Conservation (phyloP, 2,888 invertebrate genomes). For the Idaea biselata region DNA sequence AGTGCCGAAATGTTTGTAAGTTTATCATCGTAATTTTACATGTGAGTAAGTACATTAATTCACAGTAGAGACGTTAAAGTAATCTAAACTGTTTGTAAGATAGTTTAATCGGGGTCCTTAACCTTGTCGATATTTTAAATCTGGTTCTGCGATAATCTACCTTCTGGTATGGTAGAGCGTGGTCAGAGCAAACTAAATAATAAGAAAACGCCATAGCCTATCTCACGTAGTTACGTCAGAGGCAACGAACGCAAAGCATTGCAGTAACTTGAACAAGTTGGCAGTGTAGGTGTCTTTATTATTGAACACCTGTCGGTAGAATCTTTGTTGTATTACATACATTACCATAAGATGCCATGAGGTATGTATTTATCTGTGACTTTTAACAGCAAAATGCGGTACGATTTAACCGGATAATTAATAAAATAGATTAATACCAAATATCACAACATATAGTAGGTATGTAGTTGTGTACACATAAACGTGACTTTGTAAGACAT, state of each 20-base stretch:
- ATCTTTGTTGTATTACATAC: not conserved
- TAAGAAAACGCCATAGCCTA: not conserved
- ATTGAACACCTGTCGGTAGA: not conserved
- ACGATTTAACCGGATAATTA: not conserved
- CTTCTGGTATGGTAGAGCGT: not conserved
- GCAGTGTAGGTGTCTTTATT: slow-evolving; percentile 1
- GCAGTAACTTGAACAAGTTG: not conserved
- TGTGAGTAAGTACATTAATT: not conserved
- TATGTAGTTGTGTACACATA: not conserved
- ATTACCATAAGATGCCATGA: not conserved
- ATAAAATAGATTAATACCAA: not conserved
- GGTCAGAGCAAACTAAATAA: not conserved
- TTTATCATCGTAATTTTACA: not conserved
- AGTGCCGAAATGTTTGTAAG: not conserved
- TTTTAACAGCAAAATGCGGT: not conserved
- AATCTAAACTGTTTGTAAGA: not conserved
- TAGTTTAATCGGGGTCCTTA: not conserved
- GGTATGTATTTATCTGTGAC: not conserved
- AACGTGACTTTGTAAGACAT: not conserved
- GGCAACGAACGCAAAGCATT: not conserved
- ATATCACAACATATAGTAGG: not conserved
- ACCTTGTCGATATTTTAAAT: not conserved
- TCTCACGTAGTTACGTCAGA: not conserved
- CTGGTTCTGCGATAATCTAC: not conserved
- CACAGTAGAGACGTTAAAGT: not conserved